Base-by-base conservation (phyloP, 2,888 invertebrate genomes). In the Megamerina dolium region DNA sequence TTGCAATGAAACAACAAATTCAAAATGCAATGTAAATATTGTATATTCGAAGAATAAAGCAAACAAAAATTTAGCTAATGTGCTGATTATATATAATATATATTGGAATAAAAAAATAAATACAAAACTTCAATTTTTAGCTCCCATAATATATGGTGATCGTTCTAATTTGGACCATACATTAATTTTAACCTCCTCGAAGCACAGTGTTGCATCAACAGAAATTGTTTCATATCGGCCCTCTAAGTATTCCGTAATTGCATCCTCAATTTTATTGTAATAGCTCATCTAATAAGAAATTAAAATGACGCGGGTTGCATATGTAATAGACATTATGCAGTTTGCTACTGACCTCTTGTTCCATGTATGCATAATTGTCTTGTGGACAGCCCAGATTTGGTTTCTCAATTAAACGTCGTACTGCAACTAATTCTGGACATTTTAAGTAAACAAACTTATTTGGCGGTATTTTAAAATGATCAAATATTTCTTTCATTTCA, bases 401-500 rank as follows among this genome's bases (percentile, higher is more conserved):
- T 27, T 53, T 48, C 23, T 52, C 54, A 3, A 59, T 6, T 0
- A 63, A 39, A 2, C 70, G 59, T 27, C 56, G 53, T 20, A 61
- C 44, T 3, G 63, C 61, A 42, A 58, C 50, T 2, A 40, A 47
- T 46, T 66, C 61, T 0, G 56, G 50, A 41, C 67, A 59, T 41
- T 64, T 60, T 6, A 70, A 38, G 31, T 64, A 63, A 3, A 68
- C 51, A 9, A 70, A 43, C 18, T 61, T 63, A 57, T 81, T 81
- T 0, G 81, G 80, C 1, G 79, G 78, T 9, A 75, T 71, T n/a
- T 74, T 59, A 39, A 72, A 71, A 46, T 52, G 40, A 27, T 68
- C 60, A 21, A 81, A 76, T 3, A 80, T 55, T 38, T 73, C 64
- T 46, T 73, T 67, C 29, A 81, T 75, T 53, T 81, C 81, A 5